phyloP scores from a whole-genome alignment of 1,140 invertebrate genomes.

The Watersipora subatra region DNA sequence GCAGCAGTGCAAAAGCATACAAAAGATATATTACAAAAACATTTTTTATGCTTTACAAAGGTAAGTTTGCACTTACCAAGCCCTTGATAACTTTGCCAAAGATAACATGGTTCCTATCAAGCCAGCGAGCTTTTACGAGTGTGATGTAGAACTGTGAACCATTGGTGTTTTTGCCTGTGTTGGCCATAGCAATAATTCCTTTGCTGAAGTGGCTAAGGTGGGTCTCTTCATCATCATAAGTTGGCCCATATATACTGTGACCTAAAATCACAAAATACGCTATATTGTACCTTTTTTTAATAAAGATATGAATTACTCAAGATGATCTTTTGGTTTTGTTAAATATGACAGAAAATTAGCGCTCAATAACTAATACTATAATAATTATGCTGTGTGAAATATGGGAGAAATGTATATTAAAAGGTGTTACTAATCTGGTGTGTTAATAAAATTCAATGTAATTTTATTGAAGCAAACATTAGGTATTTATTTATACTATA shows the following conservation, averaged over 20 bases:
- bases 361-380: no score
- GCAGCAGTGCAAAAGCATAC: background rate
- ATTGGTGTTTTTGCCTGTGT: slow-evolving; percentile 34
- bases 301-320: background rate
- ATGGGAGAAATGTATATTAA: no score
- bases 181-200: slow-evolving; percentile 33
- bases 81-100: slow-evolving; percentile 67
- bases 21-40: slow-evolving; percentile 1
- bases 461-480: no score
- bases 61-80: slow-evolving; percentile 16
- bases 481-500: no score
- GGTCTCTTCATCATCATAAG: slow-evolving; percentile 48
- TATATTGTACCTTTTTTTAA: background rate
- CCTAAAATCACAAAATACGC: slow-evolving; percentile 43
- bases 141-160: slow-evolving; percentile 48
- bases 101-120: slow-evolving; percentile 81
- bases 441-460: no score
- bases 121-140: slow-evolving; percentile 81
- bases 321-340: background rate
- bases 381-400: no score
- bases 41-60: background rate
- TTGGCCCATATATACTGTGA: slow-evolving; percentile 76
- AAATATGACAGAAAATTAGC: background rate
- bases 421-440: no score
- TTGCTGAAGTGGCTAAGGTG: slow-evolving; percentile 22